Evolutionary conservation across 2,888 invertebrate genomes (phyloP).

Genomic region (Agrilus cyanescens): DNA sequence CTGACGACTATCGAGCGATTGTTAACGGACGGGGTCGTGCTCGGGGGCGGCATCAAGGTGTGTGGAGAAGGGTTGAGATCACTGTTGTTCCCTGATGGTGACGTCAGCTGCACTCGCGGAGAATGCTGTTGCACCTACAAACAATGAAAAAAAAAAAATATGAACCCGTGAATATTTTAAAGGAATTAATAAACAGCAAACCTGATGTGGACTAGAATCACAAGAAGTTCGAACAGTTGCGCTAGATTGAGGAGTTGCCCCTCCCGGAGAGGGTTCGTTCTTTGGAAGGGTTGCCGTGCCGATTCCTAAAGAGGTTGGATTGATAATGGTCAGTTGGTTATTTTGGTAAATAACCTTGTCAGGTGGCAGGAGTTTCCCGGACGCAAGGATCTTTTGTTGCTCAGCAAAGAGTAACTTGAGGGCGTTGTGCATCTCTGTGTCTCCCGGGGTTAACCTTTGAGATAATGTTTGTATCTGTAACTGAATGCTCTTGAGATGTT

Average conservation of each 20-base stretch:
- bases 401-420: slow-evolving; percentile 45
- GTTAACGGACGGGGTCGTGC: not conserved
- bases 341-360: slow-evolving; percentile 39
- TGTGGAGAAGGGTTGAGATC: slow-evolving; percentile 3
- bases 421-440: slow-evolving; percentile 30
- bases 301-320: slow-evolving; percentile 24
- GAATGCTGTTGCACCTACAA: slow-evolving; percentile 1
- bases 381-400: slow-evolving; percentile 58
- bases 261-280: slow-evolving; percentile 5
- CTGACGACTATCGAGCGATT: not conserved
- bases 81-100: slow-evolving; percentile 5
- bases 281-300: slow-evolving; percentile 4
- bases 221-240: slow-evolving; percentile 13
- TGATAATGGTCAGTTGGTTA: slow-evolving; percentile 37
- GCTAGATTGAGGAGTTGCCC: slow-evolving; percentile 13
- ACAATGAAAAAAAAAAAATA: no score
- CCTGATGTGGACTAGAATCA: slow-evolving; percentile 12
- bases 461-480: slow-evolving; percentile 56
- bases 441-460: slow-evolving; percentile 37
- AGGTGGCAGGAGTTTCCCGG: slow-evolving; percentile 55
- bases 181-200: slow-evolving; percentile 1
- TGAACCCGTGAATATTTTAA: not conserved
- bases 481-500: slow-evolving; percentile 49
- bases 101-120: slow-evolving; percentile 7
- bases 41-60: slow-evolving; percentile 2